Evolutionary conservation across 2,797 vertebrate genomes (phyloP).

Genomic region (Tamandua tetradactyla): DNA sequence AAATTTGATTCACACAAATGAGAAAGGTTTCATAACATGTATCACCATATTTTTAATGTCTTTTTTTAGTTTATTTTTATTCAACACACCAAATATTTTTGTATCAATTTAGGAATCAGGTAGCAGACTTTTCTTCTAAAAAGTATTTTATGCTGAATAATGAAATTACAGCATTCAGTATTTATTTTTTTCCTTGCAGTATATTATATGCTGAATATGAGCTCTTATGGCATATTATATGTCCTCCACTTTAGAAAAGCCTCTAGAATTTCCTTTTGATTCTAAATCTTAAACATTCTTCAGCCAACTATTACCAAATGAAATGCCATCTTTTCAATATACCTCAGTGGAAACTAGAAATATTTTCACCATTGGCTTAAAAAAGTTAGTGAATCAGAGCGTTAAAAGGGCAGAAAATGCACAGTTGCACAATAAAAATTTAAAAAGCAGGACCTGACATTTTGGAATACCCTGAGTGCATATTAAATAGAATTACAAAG

Average conservation of each 20-base stretch:
- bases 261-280: slow-evolving; percentile 6
- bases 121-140: background rate
- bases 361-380: slow-evolving; percentile 64
- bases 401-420: slow-evolving; percentile 71
- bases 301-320: slow-evolving; percentile 39
- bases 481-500: slow-evolving; percentile 48
- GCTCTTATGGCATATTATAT: background rate
- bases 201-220: background rate
- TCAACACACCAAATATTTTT: background rate
- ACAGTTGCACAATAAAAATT: slow-evolving; percentile 67
- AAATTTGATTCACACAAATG: background rate
- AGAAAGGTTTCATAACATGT: background rate
- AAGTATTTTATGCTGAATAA: background rate
- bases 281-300: slow-evolving; percentile 16
- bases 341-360: slow-evolving; percentile 37
- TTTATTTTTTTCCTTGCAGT: background rate
- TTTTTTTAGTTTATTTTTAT: background rate
- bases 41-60: background rate
- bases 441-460: slow-evolving; percentile 64
- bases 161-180: background rate
- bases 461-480: slow-evolving; percentile 53
- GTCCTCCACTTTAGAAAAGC: background rate
- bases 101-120: background rate
- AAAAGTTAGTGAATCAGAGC: slow-evolving; percentile 57
- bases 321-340: background rate